Conservation (phyloP, 2,888 invertebrate genomes). For the Diaprepes abbreviatus region DNA sequence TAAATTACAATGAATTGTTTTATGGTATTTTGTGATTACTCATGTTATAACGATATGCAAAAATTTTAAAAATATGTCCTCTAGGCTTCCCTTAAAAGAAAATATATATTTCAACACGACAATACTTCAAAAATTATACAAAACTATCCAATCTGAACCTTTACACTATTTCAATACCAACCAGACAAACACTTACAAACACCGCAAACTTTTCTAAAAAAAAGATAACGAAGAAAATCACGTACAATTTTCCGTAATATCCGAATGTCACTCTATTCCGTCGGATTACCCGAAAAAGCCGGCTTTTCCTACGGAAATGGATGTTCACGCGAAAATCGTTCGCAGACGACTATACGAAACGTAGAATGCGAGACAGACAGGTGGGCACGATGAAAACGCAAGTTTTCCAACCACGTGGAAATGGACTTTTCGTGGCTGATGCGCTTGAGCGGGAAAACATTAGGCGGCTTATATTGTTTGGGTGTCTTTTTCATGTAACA, state of each 20-base stretch:
- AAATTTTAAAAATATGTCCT: too few species aligned
- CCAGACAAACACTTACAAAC: neutral
- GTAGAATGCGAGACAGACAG: slow-evolving; percentile 36
- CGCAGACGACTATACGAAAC: neutral
- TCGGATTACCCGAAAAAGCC: slow-evolving; percentile 5
- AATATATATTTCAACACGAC: too few species aligned
- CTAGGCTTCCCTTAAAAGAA: too few species aligned
- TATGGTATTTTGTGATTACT: too few species aligned
- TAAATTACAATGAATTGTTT: too few species aligned
- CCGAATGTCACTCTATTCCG: slow-evolving; percentile 8
- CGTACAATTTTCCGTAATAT: neutral
- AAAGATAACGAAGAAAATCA: neutral
- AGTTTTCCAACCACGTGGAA: slow-evolving; percentile 46
- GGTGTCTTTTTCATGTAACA: slow-evolving; percentile 20
- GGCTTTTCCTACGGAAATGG: slow-evolving; percentile 9
- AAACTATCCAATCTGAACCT: slow-evolving; percentile 3
- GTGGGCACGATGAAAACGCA: slow-evolving; percentile 46
- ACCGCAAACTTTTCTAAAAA: neutral
- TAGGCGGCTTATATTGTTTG: slow-evolving; percentile 34
- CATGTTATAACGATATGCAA: too few species aligned
- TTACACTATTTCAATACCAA: neutral
- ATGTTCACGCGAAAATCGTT: slow-evolving; percentile 8
- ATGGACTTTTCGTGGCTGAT: neutral
- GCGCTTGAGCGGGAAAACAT: slow-evolving; percentile 13
- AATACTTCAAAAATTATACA: too few species aligned